Percentiles rank a stretch among this genome's conserved stretches.
Conservation (phyloP, 2,888 invertebrate genomes). For the Dynastes tityus region DNA sequence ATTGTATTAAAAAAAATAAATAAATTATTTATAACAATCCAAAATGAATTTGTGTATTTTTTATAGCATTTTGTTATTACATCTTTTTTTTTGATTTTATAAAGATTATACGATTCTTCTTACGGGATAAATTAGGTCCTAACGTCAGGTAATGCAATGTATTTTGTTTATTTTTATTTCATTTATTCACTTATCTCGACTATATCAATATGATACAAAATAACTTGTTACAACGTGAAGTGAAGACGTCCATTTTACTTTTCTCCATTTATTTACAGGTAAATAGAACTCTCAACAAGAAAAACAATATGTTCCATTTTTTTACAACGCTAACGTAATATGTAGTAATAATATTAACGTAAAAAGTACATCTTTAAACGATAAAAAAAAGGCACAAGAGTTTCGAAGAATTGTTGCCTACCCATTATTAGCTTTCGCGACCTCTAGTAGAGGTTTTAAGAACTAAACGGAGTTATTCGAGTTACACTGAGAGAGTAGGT, state of each 20-base stretch:
- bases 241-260: neutral
- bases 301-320: neutral
- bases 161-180: constrained; percentile 8
- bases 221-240: neutral
- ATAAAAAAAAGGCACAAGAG: constrained; percentile 51
- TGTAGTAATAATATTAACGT: constrained; percentile 11
- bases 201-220: constrained; percentile 53
- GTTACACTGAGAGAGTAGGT: constrained; percentile 70
- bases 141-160: constrained; percentile 36
- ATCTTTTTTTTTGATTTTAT: neutral
- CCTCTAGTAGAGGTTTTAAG: neutral
- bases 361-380: constrained; percentile 9
- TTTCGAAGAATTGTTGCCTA: constrained; percentile 23
- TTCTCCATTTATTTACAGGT: neutral
- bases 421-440: neutral
- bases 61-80: constrained; percentile 7
- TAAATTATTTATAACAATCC: constrained; percentile 51
- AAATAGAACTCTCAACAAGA: constrained; percentile 37
- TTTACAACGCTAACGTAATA: too few relatives aligned
- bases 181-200: constrained; percentile 33
- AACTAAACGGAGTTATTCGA: constrained; percentile 66
- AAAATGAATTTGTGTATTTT: constrained; percentile 21
- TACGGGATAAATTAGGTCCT: constrained; percentile 43
- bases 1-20: constrained; percentile 21
- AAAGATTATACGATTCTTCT: constrained; percentile 15